Evolutionary conservation across 1,140 invertebrate species (phyloP), one percentile per base, ranked within the genome.

Genomic region (Trichonephila inaurata): DNA sequence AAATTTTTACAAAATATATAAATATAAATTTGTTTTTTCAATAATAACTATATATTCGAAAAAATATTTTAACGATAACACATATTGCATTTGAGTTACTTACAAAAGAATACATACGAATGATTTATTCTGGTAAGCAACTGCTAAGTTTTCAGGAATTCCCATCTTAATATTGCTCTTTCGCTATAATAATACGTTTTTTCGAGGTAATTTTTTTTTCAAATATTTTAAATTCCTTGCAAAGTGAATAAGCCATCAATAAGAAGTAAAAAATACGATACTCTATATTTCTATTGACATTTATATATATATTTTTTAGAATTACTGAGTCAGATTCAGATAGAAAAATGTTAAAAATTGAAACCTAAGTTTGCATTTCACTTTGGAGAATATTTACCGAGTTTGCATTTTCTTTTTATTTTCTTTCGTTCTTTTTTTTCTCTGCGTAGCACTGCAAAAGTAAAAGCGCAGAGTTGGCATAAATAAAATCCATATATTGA

Each of bases 401-500:
- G 66, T n/a, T 69, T 62, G 61, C 21, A 12, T 14, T 69, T 66
- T n/a, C 7, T 24, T n/a, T 7, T 66, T 66, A 8, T 66, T 24
- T 24, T 66, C 12, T 6, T 3, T 3, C 21, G 19, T 66, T 66
- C n/a, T 69, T 69, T 24, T 28, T 51, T 82, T 8, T 51, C 40
- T 51, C 33, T n/a, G 21, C 33, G 16, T 2, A 4, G 8, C 81
- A 40, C 33, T 10, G 18, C 8, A n/a, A 51, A n/a, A 51, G 40
- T 16, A 83, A 83, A 83, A 83, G 81, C 33, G 81, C 81, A n/a
- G 81, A 83, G 33, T 19, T 5, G 33, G 81, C 81, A 83, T 83
- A 83, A 83, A 83, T 58, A 83, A 83, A 83, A 83, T 83, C 81
- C 81, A 83, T 83, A 83, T 83, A 83, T 83, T 83, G 81, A 83